These are phyloP conservation scores for Ophiodon elongatus DNA, from an alignment of 2,113 vertebrate species.

Conservation along the genomic window DNA sequence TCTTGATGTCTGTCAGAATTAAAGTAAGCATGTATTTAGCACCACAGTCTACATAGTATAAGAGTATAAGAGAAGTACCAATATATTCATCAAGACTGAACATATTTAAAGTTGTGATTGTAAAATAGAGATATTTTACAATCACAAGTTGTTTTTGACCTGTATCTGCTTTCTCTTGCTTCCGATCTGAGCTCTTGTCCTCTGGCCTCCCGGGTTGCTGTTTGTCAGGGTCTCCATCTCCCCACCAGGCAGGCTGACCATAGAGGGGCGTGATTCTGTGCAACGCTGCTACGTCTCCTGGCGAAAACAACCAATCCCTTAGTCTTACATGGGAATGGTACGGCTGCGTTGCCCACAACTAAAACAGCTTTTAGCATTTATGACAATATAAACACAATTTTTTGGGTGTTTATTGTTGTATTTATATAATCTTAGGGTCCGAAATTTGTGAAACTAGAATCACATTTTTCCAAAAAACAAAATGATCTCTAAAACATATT, in stretches of 20 bases:
- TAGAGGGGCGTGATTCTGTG: conserved; percentile 95
- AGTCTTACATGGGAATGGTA: not conserved
- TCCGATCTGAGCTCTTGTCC: conserved; percentile 84
- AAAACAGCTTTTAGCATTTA: not conserved
- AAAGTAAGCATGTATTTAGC: not conserved
- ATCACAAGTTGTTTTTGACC: conserved; percentile 66
- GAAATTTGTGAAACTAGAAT: not conserved
- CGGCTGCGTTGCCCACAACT: not conserved
- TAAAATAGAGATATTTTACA: not conserved
- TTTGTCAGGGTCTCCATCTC: conserved; percentile 90
- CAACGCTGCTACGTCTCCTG: conserved; percentile 87
- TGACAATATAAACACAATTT: not conserved
- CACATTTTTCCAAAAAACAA: not conserved
- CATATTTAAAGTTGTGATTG: not conserved
- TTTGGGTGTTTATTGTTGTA: not conserved
- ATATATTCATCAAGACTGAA: not conserved
- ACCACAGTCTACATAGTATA: not conserved
- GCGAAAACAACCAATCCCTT: not conserved
- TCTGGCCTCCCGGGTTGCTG: conserved; percentile 85
- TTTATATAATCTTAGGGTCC: not conserved
- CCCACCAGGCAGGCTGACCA: conserved; percentile 98
- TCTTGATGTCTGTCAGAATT: conserved; percentile 68
- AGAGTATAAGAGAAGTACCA: not conserved
- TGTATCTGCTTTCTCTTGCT: conserved; percentile 81
- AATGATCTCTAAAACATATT: not conserved